Conservation (phyloP, 1,140 invertebrate species). For the Lordiphosa clarofinis region DNA sequence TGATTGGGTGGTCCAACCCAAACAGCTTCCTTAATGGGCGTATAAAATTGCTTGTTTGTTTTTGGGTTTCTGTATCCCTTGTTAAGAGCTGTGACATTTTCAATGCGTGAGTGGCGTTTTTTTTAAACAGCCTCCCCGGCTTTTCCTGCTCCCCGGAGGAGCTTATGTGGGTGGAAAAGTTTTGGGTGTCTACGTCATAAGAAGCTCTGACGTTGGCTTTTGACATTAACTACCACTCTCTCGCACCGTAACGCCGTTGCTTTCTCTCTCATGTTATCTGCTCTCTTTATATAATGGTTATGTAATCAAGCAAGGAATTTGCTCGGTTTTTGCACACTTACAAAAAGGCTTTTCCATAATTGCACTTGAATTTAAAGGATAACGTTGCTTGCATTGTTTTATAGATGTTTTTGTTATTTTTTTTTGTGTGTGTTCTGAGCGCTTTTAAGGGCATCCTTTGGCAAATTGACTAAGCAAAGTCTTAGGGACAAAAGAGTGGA, state of each 20-base stretch:
- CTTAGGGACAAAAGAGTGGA: not conserved
- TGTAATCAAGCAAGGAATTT: slow-evolving; percentile 49
- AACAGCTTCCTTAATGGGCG: slow-evolving; percentile 47
- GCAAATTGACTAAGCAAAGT: slow-evolving; percentile 22
- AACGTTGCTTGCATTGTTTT: slow-evolving; percentile 50
- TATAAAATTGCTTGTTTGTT: slow-evolving; percentile 24
- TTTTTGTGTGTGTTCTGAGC: slow-evolving; percentile 13
- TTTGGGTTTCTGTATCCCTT: slow-evolving; percentile 40
- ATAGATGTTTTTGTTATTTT: slow-evolving; percentile 18
- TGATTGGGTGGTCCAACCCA: slow-evolving; percentile 3
- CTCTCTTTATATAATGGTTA: slow-evolving; percentile 54
- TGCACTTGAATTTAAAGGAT: slow-evolving; percentile 66
- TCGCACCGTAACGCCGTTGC: slow-evolving; percentile 28
- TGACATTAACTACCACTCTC: slow-evolving; percentile 50
- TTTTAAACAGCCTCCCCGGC: slow-evolving; percentile 27
- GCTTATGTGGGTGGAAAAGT: slow-evolving; percentile 30
- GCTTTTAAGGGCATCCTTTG: slow-evolving; percentile 23
- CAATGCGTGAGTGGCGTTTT: slow-evolving; percentile 13
- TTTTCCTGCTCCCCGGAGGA: not conserved
- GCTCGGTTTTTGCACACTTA: slow-evolving; percentile 16
- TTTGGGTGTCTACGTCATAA: slow-evolving; percentile 50
- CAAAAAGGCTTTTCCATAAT: slow-evolving; percentile 37
- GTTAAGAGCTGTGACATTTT: slow-evolving; percentile 27
- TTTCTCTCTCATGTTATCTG: slow-evolving; percentile 6
- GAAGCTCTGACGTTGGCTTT: slow-evolving; percentile 39